These are phyloP conservation scores for Xestoiulus laeticollis DNA, from an alignment of 2,888 invertebrate genomes.

Conservation along the genomic window DNA sequence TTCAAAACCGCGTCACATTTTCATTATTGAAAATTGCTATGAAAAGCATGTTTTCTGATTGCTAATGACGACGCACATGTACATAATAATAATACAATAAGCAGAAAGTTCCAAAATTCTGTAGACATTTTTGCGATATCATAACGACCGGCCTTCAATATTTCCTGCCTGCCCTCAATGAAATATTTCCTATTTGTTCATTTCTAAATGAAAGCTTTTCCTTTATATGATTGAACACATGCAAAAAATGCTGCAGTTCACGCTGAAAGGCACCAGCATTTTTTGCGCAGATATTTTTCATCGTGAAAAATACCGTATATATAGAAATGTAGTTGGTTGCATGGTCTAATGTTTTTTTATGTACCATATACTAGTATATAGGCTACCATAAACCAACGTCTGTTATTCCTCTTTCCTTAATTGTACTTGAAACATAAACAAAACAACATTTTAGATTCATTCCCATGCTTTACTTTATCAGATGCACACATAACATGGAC, in stretches of 20 bases:
- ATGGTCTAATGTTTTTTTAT: background rate
- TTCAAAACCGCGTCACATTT: background rate
- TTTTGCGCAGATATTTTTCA: background rate
- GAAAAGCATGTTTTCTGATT: slow-evolving; percentile 1
- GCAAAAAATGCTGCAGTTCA: background rate
- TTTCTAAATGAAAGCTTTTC: background rate
- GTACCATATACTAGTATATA: background rate
- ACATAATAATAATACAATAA: background rate
- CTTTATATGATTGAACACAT: background rate
- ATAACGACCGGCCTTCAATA: background rate
- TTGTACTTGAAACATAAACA: too few species aligned
- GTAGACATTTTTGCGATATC: background rate
- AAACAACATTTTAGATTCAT: too few species aligned
- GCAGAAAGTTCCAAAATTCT: background rate
- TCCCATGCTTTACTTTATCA: too few species aligned
- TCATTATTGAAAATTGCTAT: background rate
- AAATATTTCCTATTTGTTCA: slow-evolving; percentile 28
- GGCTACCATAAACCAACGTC: too few species aligned
- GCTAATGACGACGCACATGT: background rate
- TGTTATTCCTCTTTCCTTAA: too few species aligned
- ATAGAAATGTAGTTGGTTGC: background rate
- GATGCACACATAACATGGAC: too few species aligned
- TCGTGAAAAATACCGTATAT: too few species aligned
- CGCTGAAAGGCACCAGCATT: background rate
- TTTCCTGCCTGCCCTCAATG: background rate